Evolutionary conservation across 2,113 vertebrate species (phyloP).

Genomic region (Corythaeola cristata): DNA sequence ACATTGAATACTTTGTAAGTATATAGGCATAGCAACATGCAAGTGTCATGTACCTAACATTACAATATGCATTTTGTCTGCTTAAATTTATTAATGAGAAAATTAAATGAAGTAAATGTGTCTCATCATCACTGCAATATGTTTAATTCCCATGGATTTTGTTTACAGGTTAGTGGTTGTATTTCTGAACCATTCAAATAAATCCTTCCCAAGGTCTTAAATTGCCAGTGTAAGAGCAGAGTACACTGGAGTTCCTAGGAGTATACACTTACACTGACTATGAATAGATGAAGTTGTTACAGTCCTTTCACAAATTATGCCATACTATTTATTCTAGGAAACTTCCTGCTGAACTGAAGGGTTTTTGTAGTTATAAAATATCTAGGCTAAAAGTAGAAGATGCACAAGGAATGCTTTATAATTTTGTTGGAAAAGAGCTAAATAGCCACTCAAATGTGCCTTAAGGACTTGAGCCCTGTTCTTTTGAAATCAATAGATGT

Average conservation of each 20-base stretch:
- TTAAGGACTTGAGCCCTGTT: slow-evolving; percentile 18
- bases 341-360: background rate
- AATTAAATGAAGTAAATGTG: slow-evolving; percentile 53
- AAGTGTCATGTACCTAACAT: slow-evolving; percentile 84
- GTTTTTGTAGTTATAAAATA: background rate
- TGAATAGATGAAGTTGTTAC: background rate
- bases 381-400: slow-evolving; percentile 1
- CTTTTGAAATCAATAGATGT: background rate
- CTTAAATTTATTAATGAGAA: slow-evolving; percentile 56
- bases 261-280: slow-evolving; percentile 25
- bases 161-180: background rate
- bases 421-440: slow-evolving; percentile 5
- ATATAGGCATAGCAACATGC: slow-evolving; percentile 85
- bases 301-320: background rate
- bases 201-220: slow-evolving; percentile 56
- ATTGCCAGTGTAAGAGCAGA: slow-evolving; percentile 12
- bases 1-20: slow-evolving; percentile 85
- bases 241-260: background rate
- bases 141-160: slow-evolving; percentile 59
- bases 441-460: slow-evolving; percentile 7
- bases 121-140: slow-evolving; percentile 66
- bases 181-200: slow-evolving; percentile 28
- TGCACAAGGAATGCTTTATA: slow-evolving; percentile 18
- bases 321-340: slow-evolving; percentile 31
- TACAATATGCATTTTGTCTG: slow-evolving; percentile 85